Base-by-base conservation (phyloP, 2,113 vertebrate species). In the Vireo altiloquus region DNA sequence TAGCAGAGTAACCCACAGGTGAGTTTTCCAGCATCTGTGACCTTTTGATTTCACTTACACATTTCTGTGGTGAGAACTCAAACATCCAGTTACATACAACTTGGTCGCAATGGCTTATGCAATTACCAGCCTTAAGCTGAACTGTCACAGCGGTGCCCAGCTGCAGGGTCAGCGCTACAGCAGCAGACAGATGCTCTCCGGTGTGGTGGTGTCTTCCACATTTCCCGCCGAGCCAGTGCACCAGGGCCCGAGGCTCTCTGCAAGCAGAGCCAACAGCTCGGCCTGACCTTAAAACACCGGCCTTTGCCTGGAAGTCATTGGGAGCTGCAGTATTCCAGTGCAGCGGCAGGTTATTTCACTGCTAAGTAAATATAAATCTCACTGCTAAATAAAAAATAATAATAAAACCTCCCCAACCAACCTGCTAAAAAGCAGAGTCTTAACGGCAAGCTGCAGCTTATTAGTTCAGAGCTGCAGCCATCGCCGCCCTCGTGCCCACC, bases 51-150 rank as follows among this genome's bases (percentile, higher is more conserved):
- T 33, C 21, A n/a, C 15, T 30, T 18, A 5, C 0, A 7, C 30
- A 12, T 44, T 59, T 35, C 35, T 39, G 21, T 10, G 52, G 28
- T 7, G 37, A 35, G 22, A 69, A 30, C 24, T 39, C 24, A 3
- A 50, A 33, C 57, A 6, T 1, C 3, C 1, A 10, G 66, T 47
- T 50, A 27, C 15, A 2, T 6, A 1, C 10, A 15, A 23, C 46
- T 47, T 17, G 7, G 66, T 35, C 46, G 28, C 64, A 21, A 65
- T 1, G 18, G 42, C 47, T 84, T 78, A 59, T 66, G 65, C 60
- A 28, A 54, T 69, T 31, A 17, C 20, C 50, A 63, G 1, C 74
- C 72, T 52, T 23, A 31, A 33, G 40, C 44, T 3, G 14, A 35
- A 66, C 80, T 71, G 47, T 15, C 71, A 17, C 44, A 53, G 61